Conservation (phyloP, 2,888 invertebrate species). For the Trachelus troglodyta region DNA sequence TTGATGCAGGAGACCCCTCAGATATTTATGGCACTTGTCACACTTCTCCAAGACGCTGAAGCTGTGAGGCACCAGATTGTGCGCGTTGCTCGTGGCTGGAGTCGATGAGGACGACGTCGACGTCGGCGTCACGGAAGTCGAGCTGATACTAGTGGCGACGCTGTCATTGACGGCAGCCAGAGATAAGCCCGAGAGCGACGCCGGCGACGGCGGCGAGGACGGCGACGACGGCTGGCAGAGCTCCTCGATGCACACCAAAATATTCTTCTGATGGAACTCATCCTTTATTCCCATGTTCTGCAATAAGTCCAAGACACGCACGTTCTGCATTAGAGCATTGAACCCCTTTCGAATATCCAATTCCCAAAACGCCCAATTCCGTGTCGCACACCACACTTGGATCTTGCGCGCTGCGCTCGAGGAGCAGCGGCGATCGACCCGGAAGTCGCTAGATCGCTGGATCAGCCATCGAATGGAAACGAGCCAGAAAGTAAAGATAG, state of each 20-base stretch:
- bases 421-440: too few species aligned
- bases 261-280: conserved; percentile 78
- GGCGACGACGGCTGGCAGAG: conserved; percentile 62
- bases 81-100: conserved; percentile 47
- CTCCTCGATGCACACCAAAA: conserved; percentile 77
- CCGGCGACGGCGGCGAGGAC: conserved; percentile 1
- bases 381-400: too few species aligned
- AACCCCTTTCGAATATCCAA: background rate
- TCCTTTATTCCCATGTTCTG: conserved; percentile 82
- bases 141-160: background rate
- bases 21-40: conserved; percentile 78
- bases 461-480: too few species aligned
- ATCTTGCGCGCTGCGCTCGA: too few species aligned
- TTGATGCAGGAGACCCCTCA: conserved; percentile 77
- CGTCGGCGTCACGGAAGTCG: background rate
- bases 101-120: conserved; percentile 46
- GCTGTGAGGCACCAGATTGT: conserved; percentile 73
- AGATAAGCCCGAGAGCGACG: conserved; percentile 22
- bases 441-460: too few species aligned
- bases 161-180: background rate
- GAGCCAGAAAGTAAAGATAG: conserved; percentile 1
- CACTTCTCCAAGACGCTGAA: conserved; percentile 77
- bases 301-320: conserved; percentile 39
- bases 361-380: background rate
- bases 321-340: background rate